A percentile compares a stretch with the other conserved stretches of the same genome.
phyloP scores from a whole-genome alignment of 2,113 vertebrate genomes.

The Andinoacara biseriatus region DNA sequence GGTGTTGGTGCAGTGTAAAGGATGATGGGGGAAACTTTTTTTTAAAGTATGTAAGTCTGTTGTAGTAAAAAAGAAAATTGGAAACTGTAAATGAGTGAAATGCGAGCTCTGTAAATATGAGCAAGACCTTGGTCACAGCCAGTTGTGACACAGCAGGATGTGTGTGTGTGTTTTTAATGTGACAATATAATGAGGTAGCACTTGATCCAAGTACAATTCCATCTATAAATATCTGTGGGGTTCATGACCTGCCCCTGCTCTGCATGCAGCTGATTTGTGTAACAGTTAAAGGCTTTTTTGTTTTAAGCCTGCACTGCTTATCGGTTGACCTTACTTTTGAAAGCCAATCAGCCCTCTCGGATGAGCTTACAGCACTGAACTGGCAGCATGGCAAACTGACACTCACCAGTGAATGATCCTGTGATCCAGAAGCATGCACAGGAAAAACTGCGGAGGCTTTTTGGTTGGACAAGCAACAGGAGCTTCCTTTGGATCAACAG shows the following conservation, averaged over 20 bases:
- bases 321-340: constrained; percentile 32
- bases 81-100: neutral
- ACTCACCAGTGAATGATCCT: neutral
- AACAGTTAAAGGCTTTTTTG: constrained; percentile 67
- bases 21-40: neutral
- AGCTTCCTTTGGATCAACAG: no score
- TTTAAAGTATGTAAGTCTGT: neutral
- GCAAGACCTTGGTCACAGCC: neutral
- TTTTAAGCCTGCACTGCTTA: constrained; percentile 42
- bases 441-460: neutral
- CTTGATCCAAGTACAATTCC: constrained; percentile 52
- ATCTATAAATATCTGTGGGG: constrained; percentile 71
- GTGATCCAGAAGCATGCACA: neutral
- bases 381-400: constrained; percentile 22
- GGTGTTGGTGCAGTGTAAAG: neutral
- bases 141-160: neutral
- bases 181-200: constrained; percentile 48
- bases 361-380: constrained; percentile 7
- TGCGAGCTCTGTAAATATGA: neutral
- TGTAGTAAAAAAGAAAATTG: neutral
- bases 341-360: constrained; percentile 42
- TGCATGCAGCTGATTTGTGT: constrained; percentile 56
- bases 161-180: constrained; percentile 20
- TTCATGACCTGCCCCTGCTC: constrained; percentile 50
- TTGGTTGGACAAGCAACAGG: neutral